Evolutionary conservation across 1,140 invertebrate species (phyloP).

Genomic region (Saccostrea cuccullata): DNA sequence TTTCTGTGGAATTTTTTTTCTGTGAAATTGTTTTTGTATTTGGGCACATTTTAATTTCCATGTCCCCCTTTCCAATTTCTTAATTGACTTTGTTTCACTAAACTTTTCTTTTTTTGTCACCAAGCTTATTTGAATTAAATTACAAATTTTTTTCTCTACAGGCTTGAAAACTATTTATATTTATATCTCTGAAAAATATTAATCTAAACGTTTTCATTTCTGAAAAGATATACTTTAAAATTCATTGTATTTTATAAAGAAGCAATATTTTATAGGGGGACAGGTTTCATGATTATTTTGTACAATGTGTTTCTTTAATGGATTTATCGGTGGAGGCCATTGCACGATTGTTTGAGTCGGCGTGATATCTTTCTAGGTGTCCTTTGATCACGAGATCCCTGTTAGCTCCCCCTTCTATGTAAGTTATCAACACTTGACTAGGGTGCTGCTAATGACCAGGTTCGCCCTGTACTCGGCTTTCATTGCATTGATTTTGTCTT

Average conservation of each 20-base stretch:
- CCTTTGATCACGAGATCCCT: neutral
- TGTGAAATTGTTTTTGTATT: neutral
- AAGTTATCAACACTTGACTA: slow-evolving; percentile 5
- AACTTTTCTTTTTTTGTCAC: neutral
- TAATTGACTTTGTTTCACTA: neutral
- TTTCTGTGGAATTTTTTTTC: neutral
- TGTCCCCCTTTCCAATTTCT: neutral
- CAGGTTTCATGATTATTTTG: neutral
- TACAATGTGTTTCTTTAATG: neutral
- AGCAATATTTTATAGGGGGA: neutral
- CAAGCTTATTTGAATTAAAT: neutral
- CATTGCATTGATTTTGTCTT: neutral
- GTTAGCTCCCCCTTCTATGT: slow-evolving; percentile 17
- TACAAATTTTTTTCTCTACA: neutral
- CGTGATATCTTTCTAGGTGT: slow-evolving; percentile 26
- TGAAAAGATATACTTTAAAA: neutral
- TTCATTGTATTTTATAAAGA: neutral
- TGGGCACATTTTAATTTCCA: neutral
- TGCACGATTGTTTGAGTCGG: neutral
- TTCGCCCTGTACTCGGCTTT: neutral
- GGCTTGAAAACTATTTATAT: neutral
- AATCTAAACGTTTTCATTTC: neutral
- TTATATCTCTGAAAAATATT: neutral
- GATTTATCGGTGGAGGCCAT: neutral
- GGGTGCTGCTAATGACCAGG: neutral